Evolutionary conservation across 2,797 vertebrate genomes (phyloP).

Genomic region (Pipistrellus pygmaeus): DNA sequence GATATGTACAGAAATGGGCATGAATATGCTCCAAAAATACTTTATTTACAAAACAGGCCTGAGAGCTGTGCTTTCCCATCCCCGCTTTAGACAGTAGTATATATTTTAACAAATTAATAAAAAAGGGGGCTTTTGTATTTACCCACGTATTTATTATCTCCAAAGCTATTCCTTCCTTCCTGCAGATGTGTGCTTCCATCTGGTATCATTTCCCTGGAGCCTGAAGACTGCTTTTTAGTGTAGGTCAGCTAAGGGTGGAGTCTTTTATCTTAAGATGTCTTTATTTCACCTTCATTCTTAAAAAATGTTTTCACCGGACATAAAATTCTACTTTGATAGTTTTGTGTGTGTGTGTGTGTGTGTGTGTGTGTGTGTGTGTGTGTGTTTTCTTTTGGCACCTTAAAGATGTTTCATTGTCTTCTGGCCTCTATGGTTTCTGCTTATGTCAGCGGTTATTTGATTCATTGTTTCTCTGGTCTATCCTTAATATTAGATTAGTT

Average conservation of each 20-base stretch:
- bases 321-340: slow-evolving; percentile 43
- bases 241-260: not conserved
- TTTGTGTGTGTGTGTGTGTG: not conserved
- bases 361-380: no score
- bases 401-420: not conserved
- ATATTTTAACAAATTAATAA: slow-evolving; percentile 5
- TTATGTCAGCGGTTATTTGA: not conserved
- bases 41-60: not conserved
- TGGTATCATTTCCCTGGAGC: slow-evolving; percentile 12
- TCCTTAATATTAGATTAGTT: not conserved
- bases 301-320: slow-evolving; percentile 31
- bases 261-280: slow-evolving; percentile 40
- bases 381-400: not conserved
- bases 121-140: not conserved
- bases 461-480: not conserved
- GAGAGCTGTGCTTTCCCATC: not conserved
- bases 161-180: not conserved
- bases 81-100: not conserved
- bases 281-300: slow-evolving; percentile 35
- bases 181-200: not conserved
- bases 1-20: not conserved
- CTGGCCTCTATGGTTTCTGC: not conserved
- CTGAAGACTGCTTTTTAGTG: not conserved
- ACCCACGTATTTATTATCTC: not conserved
- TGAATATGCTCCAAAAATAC: not conserved